Conservation (phyloP, 2,797 vertebrate genomes). For the Pteronotus mesoamericanus region DNA sequence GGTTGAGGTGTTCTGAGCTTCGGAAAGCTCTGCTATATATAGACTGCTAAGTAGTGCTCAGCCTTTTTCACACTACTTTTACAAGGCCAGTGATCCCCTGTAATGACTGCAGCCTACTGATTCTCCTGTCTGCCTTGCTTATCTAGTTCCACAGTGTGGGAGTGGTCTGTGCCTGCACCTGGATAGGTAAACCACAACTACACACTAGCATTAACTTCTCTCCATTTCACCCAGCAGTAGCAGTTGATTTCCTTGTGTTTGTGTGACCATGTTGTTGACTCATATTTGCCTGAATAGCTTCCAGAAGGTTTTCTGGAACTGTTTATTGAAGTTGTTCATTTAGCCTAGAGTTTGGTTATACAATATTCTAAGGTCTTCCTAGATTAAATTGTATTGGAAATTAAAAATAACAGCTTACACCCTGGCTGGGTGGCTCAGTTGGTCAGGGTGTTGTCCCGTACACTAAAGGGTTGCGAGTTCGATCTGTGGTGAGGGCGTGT, state of each 20-base stretch:
- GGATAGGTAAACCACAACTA: background rate
- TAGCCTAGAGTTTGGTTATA: background rate
- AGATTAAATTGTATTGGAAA: background rate
- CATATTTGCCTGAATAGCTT: background rate
- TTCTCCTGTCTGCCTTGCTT: background rate
- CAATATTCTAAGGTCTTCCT: background rate
- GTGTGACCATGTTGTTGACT: background rate
- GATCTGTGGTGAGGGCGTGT: background rate
- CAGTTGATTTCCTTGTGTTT: background rate
- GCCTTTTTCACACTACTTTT: background rate
- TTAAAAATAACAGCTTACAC: background rate
- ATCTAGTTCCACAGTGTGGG: background rate
- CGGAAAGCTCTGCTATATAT: background rate
- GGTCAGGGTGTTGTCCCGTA: background rate
- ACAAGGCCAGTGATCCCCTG: background rate
- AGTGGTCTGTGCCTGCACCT: background rate
- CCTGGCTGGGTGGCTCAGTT: background rate
- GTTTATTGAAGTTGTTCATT: background rate
- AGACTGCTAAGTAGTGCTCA: background rate
- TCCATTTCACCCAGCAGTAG: background rate
- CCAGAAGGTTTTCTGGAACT: background rate
- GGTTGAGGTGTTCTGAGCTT: background rate
- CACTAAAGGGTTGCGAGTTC: accelerated
- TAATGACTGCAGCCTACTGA: background rate
- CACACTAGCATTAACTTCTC: background rate